Base-by-base conservation (phyloP, 1,140 invertebrate species). In the Thaumatotibia leucotreta region DNA sequence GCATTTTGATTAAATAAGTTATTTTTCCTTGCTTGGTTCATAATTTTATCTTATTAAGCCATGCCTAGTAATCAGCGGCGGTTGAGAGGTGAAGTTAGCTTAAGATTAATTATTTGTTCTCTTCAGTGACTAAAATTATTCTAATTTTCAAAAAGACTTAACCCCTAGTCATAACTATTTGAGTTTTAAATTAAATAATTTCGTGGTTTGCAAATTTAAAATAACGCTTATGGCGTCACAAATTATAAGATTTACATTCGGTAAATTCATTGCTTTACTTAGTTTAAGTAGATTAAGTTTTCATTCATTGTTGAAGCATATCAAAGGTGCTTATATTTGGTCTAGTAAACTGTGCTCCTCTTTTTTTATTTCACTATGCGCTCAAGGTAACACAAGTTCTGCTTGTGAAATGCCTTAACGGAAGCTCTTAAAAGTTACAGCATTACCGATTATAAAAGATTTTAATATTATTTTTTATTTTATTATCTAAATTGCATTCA, bases 131-230 rank as follows among this genome's bases (percentile, higher is more conserved):
- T 39, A 61, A 66, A 45, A 22, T 64, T 52, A 31, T 22, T 27
- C 11, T 32, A 62, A 62, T 33, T 33, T 62, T 35, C 31, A 39
- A 67, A 70, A 75, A 76, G 72, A 76, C 75, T 63, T 76, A 76
- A 76, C 75, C 50, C 71, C 75, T 76, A 76, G 75, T 76, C 75
- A 76, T 74, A 74, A 54, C n/a, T 23, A 35, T 67, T 68, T 63
- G 67, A 33, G 64, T 49, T 66, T 63, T 31, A 17, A 11, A 35
- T 17, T 58, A 17, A 62, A 62, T 1, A 33, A 62, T 62, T 17
- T n/a, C 0, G n/a, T 17, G 29, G 10, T 62, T 3, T 32, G 33
- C 23, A 8, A 22, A 35, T 35, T 20, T 33, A 35, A 20, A 22
- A 23, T 29, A 62, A 62, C 10, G 27, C 29, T 23, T 9, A 22